Conservation (phyloP, 1,140 invertebrate genomes). For the Drosophila suzukii region DNA sequence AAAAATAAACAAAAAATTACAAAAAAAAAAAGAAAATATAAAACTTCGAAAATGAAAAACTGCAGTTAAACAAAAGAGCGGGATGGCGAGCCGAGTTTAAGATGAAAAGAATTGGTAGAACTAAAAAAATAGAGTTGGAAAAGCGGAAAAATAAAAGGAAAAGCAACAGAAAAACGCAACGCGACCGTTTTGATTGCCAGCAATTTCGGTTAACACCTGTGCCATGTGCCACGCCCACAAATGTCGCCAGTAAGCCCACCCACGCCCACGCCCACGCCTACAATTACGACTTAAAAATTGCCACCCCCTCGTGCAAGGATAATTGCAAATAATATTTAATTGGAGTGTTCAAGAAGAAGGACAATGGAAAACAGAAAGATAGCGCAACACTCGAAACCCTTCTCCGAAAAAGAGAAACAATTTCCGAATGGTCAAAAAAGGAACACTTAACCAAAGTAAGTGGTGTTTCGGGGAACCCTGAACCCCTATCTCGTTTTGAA, state of each 20-base stretch:
- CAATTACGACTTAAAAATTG: constrained; percentile 12
- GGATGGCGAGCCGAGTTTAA: constrained; percentile 13
- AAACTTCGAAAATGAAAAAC: constrained; percentile 38
- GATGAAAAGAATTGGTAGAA: constrained; percentile 20
- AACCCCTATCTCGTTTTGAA: not conserved
- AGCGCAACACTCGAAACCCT: constrained; percentile 14
- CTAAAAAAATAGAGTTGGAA: constrained; percentile 10
- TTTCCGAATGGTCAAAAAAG: constrained; percentile 5
- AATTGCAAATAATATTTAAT: constrained; percentile 24
- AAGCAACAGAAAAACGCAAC: constrained; percentile 19
- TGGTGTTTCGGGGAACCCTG: not conserved
- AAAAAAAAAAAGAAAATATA: constrained; percentile 10
- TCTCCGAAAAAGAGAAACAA: constrained; percentile 1
- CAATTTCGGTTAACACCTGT: constrained; percentile 40
- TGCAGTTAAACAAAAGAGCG: constrained; percentile 34
- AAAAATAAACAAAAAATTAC: not conserved
- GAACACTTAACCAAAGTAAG: constrained; percentile 17
- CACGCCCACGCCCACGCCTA: not conserved
- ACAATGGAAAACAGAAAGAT: constrained; percentile 5
- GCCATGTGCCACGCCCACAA: constrained; percentile 33
- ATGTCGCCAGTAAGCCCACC: not conserved
- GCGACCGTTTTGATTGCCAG: constrained; percentile 14
- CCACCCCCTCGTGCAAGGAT: constrained; percentile 9
- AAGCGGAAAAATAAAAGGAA: constrained; percentile 1
- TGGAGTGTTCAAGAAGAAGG: constrained; percentile 23